Evolutionary conservation across 2,888 invertebrate species (phyloP), one percentile per base, ranked within the genome.

Genomic region (Blera fallax): DNA sequence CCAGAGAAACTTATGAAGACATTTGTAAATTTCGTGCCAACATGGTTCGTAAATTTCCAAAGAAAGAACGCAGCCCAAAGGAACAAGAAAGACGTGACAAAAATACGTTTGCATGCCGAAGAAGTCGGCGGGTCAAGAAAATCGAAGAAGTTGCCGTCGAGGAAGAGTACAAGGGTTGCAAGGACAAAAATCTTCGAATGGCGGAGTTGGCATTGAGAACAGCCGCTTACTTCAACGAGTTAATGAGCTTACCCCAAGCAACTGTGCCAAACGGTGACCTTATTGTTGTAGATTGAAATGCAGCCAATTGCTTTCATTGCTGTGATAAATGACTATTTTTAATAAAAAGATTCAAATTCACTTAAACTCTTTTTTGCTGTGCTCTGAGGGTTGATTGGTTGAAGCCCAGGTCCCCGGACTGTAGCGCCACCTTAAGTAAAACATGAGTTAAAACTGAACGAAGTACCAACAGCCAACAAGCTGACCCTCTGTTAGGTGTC

Each of bases 51-150:
- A 88, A 89, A 7, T 91, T 91, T 62, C 91, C 91, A 0, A 91
- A 91, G 48, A 90, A 89, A 29, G 90, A 91, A 64, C 90, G 91
- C 5, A 87, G 89, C 1, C 88, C 89, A 21, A 91, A 90, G 76
- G 91, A 91, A 60, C 91, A 91, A 78, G 91, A 91, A 64, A 88
- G 91, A 0, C 90, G 91, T 2, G 88, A 91, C 69, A 91, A 91
- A 54, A 91, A 91, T 74, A 91, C 91, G 0, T 88, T 90, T 29
- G 91, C 91, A 52, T 91, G 91, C 58, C 90, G 91, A 18, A 89
- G 89, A 88, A 91, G 91, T 40, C 88, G 91, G 2, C 89, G 91
- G 0, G 88, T 90, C 0, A 91, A 91, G 72, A 91, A 91, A 80
- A 87, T 91, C 64, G 89, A 91, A 54, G 88, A 90, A 27, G 74